Conservation (phyloP, 2,888 invertebrate species). For the Cryptus armator region DNA sequence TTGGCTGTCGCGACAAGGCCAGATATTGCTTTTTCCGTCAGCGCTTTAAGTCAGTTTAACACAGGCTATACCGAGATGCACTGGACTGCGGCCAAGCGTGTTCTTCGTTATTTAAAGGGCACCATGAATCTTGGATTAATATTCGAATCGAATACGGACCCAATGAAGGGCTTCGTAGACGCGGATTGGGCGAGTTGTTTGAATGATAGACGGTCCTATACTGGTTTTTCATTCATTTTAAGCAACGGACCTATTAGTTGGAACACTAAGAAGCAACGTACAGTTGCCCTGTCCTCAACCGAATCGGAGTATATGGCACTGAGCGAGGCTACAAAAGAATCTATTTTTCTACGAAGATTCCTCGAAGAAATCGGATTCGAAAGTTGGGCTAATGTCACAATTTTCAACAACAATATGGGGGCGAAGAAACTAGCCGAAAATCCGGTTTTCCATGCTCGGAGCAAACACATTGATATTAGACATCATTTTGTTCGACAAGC, state of each 20-base stretch:
- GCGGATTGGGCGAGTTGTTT: slow-evolving; percentile 73
- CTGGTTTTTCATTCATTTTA: slow-evolving; percentile 58
- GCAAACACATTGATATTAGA: slow-evolving; percentile 62
- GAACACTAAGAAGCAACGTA: slow-evolving; percentile 52
- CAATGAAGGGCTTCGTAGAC: slow-evolving; percentile 74
- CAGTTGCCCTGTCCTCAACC: slow-evolving; percentile 60
- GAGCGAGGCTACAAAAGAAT: slow-evolving; percentile 46
- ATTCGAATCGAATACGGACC: slow-evolving; percentile 45
- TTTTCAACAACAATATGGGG: slow-evolving; percentile 56
- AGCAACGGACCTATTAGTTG: slow-evolving; percentile 47
- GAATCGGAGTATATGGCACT: slow-evolving; percentile 60
- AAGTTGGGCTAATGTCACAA: neutral
- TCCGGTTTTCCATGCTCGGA: slow-evolving; percentile 53
- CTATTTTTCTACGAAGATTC: slow-evolving; percentile 27
- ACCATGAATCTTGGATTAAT: slow-evolving; percentile 70
- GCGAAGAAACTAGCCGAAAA: slow-evolving; percentile 48
- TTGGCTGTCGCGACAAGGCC: slow-evolving; percentile 63
- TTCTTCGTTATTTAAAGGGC: slow-evolving; percentile 75
- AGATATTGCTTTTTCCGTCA: slow-evolving; percentile 67
- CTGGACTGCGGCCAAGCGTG: slow-evolving; percentile 77
- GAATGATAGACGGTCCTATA: slow-evolving; percentile 63
- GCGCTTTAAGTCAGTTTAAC: slow-evolving; percentile 65
- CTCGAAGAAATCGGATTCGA: slow-evolving; percentile 19
- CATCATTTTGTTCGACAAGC: slow-evolving; percentile 56
- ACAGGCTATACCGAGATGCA: slow-evolving; percentile 35